Evolutionary conservation across 2,797 vertebrate species (phyloP).

Genomic region (Ctenopoma multispine): DNA sequence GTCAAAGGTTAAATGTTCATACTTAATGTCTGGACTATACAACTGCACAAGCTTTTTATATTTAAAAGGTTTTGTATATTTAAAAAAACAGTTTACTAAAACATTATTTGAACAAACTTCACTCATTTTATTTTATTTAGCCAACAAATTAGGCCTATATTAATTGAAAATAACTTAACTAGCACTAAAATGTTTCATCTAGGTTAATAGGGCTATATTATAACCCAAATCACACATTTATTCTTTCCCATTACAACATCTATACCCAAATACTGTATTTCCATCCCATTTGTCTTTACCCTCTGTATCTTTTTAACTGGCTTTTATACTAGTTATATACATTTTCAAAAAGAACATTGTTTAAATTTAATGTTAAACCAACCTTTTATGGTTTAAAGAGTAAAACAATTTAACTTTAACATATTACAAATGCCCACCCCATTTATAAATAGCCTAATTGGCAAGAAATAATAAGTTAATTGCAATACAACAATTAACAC

Average conservation of each 20-base stretch:
- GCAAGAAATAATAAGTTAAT: conserved; percentile 62
- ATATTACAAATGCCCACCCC: conserved; percentile 86
- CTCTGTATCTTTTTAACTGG: conserved; percentile 71
- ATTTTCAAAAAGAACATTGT: conserved; percentile 91
- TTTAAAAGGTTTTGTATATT: conserved; percentile 92
- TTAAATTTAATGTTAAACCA: conserved; percentile 89
- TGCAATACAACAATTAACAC: conserved; percentile 75
- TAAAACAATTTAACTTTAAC: conserved; percentile 85
- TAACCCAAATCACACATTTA: conserved; percentile 94
- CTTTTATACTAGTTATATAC: conserved; percentile 97
- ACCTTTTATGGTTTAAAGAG: conserved; percentile 91
- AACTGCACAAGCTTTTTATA: conserved; percentile 90
- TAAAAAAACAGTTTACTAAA: conserved; percentile 94
- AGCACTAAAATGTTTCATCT: conserved; percentile 93
- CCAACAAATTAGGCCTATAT: conserved; percentile 98
- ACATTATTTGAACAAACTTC: conserved; percentile 94
- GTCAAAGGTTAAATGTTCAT: conserved; percentile 99
- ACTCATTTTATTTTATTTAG: conserved; percentile 98
- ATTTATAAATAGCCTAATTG: conserved; percentile 80
- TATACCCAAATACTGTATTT: conserved; percentile 86
- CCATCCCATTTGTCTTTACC: conserved; percentile 88
- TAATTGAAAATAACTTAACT: conserved; percentile 91
- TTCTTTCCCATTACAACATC: conserved; percentile 90
- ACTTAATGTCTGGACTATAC: conserved; percentile 97
- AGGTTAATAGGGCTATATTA: conserved; percentile 95